phyloP scores from a whole-genome alignment of 2,888 invertebrate genomes.

The Polydrusus tereticollis region DNA sequence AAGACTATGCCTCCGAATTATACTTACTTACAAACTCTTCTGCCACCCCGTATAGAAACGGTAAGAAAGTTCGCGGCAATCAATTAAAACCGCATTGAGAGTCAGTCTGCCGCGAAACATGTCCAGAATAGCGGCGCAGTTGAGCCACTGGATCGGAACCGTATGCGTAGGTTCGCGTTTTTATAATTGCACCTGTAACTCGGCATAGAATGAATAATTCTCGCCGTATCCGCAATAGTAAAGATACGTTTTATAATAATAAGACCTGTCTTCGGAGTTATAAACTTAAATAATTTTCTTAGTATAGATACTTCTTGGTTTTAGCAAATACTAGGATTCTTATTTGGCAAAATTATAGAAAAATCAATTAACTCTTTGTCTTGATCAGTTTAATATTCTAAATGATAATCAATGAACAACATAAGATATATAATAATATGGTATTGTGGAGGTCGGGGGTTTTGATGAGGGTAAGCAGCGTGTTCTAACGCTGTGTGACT shows the following conservation, averaged over 20 bases:
- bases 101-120: constrained; percentile 31
- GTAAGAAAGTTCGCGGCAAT: constrained; percentile 20
- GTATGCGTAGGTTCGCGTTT: constrained; percentile 34
- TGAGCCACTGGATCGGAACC: constrained; percentile 37
- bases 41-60: not conserved
- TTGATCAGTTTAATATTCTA: no score
- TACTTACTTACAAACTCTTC: not conserved
- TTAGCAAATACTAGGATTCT: no score
- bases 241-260: constrained; percentile 11
- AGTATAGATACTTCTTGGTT: no score
- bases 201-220: constrained; percentile 6
- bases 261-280: not conserved
- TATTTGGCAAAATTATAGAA: no score
- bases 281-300: not conserved
- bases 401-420: no score
- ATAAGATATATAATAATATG: no score
- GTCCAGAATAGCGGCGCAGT: constrained; percentile 30
- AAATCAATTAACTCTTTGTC: no score
- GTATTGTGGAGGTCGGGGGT: no score
- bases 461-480: no score
- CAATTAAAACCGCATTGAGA: constrained; percentile 36
- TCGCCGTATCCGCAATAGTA: not conserved
- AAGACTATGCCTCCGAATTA: no score
- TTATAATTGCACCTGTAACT: constrained; percentile 38
- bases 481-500: no score